Percentiles rank a stretch among this genome's conserved stretches.
Evolutionary conservation across 2,797 vertebrate species (phyloP).

Genomic region (Esox masquinongy): DNA sequence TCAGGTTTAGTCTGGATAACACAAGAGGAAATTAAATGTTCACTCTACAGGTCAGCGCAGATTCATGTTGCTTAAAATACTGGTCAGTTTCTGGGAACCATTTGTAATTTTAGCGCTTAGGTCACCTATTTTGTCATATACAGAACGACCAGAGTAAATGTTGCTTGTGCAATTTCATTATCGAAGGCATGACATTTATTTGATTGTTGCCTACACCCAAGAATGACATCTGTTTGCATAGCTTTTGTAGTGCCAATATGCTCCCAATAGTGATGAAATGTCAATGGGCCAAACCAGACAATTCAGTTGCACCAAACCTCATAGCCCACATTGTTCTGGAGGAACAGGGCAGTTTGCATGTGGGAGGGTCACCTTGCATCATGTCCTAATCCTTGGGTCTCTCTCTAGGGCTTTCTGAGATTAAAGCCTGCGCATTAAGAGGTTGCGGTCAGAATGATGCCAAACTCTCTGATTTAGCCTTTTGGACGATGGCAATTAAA

Average conservation of each 20-base stretch:
- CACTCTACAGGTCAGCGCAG: constrained; percentile 46
- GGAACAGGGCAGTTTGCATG: constrained; percentile 2
- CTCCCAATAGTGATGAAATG: not conserved
- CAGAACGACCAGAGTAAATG: no score
- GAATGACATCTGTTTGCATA: constrained; percentile 4
- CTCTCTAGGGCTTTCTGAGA: constrained; percentile 3
- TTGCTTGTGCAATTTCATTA: not conserved
- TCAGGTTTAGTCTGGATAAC: constrained; percentile 49
- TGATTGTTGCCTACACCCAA: not conserved
- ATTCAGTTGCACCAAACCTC: constrained; percentile 13
- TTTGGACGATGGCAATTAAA: not conserved
- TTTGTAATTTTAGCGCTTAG: constrained; percentile 10
- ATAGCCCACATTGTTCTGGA: constrained; percentile 10
- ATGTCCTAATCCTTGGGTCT: constrained; percentile 8
- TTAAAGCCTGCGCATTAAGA: constrained; percentile 16
- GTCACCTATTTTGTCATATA: not conserved
- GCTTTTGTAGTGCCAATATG: not conserved
- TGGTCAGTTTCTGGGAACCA: constrained; percentile 36
- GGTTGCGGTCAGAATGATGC: not conserved
- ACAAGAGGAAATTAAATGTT: constrained; percentile 70
- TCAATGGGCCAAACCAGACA: not conserved
- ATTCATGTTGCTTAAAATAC: constrained; percentile 50
- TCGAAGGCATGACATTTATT: not conserved
- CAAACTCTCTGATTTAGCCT: not conserved
- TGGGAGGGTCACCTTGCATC: constrained; percentile 9